Conservation (phyloP, 2,888 invertebrate species). For the Biston betularia region DNA sequence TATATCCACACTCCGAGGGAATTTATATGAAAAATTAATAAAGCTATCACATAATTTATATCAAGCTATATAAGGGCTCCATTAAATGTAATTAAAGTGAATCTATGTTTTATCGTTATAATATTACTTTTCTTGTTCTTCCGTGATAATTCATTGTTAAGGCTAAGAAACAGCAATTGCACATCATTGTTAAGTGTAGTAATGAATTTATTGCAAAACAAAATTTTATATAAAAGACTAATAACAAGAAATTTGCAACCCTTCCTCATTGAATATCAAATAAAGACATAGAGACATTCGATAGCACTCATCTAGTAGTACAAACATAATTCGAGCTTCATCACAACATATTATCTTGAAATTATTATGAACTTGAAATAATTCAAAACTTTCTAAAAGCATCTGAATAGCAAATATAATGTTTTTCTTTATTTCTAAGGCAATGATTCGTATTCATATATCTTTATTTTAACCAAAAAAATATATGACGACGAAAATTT, state of each 20-base stretch:
- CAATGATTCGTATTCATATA: no score
- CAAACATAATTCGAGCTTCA: no score
- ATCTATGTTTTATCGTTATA: constrained; percentile 5
- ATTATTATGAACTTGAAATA: no score
- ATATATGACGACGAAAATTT: neutral
- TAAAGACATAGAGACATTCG: no score
- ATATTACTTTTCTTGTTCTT: neutral
- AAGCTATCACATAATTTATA: constrained; percentile 12
- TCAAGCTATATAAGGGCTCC: constrained; percentile 2
- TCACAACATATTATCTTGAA: no score
- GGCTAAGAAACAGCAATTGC: neutral
- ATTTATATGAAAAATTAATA: constrained; percentile 16
- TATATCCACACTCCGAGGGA: constrained; percentile 9
- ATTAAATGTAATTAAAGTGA: constrained; percentile 14
- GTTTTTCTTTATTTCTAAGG: no score
- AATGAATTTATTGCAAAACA: neutral
- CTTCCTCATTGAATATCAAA: no score
- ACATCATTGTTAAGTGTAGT: neutral
- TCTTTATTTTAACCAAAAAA: no score
- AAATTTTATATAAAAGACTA: no score
- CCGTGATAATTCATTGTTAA: constrained; percentile 6
- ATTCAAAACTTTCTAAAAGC: constrained; percentile 5
- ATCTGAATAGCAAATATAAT: constrained; percentile 7
- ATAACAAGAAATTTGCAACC: no score
- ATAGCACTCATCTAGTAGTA: no score